These are phyloP conservation scores for Pterostichus madidus DNA, from an alignment of 2,888 invertebrate genomes.

Conservation along the genomic window DNA sequence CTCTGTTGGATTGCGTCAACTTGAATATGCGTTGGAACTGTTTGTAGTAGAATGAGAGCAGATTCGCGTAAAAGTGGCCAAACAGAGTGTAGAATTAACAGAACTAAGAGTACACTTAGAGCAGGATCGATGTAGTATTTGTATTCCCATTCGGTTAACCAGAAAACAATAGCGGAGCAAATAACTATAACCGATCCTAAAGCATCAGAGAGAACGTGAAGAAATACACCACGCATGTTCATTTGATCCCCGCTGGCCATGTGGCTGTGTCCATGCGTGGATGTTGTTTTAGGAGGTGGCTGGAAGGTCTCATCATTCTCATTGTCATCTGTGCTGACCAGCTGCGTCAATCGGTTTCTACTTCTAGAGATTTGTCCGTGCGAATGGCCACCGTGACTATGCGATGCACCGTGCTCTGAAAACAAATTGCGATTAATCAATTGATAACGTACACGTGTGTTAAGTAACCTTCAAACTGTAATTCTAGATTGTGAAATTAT, in stretches of 20 bases:
- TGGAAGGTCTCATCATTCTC: slow-evolving; percentile 85
- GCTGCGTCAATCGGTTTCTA: slow-evolving; percentile 81
- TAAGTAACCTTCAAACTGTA: background rate
- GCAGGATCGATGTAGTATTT: slow-evolving; percentile 96
- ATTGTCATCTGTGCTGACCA: slow-evolving; percentile 85
- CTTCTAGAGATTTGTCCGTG: slow-evolving; percentile 82
- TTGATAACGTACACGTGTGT: background rate
- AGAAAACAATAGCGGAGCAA: slow-evolving; percentile 86
- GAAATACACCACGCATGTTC: slow-evolving; percentile 99
- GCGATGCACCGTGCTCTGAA: slow-evolving; percentile 87
- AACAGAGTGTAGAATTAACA: slow-evolving; percentile 91
- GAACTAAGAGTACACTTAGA: slow-evolving; percentile 92
- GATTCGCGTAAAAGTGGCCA: slow-evolving; percentile 97
- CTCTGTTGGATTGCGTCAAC: slow-evolving; percentile 95
- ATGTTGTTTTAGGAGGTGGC: slow-evolving; percentile 75
- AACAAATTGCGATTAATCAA: slow-evolving; percentile 61
- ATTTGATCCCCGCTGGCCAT: slow-evolving; percentile 88
- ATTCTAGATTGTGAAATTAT: slow-evolving; percentile 10
- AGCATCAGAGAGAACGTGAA: slow-evolving; percentile 98
- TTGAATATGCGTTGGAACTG: slow-evolving; percentile 98
- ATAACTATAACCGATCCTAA: slow-evolving; percentile 96
- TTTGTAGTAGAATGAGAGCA: slow-evolving; percentile 95
- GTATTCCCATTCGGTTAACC: slow-evolving; percentile 90
- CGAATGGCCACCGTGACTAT: slow-evolving; percentile 82
- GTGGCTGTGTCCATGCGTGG: slow-evolving; percentile 78